These are phyloP conservation scores for Calonectris borealis DNA, from an alignment of 2,113 vertebrate genomes.

Conservation along the genomic window DNA sequence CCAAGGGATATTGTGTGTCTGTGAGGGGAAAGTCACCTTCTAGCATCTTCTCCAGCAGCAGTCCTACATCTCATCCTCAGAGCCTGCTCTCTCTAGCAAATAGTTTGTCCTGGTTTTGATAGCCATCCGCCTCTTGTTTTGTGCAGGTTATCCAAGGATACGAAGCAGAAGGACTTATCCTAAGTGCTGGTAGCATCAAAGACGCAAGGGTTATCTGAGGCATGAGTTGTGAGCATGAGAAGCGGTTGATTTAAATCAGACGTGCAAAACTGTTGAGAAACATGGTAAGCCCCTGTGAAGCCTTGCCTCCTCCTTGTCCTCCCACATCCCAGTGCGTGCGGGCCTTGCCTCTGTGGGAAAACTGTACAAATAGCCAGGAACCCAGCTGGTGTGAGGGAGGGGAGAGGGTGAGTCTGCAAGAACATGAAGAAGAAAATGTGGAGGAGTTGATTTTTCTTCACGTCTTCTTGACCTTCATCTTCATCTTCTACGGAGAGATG, in stretches of 20 bases:
- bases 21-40: not conserved
- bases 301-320: not conserved
- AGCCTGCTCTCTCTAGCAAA: not conserved
- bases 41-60: not conserved
- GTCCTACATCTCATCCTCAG: not conserved
- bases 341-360: not conserved
- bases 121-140: not conserved
- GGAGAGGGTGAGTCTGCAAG: not conserved
- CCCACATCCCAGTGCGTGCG: not conserved
- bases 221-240: not conserved
- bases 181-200: not conserved
- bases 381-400: not conserved
- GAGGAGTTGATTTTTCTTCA: not conserved
- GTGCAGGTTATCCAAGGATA: conserved; percentile 5
- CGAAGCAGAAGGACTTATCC: not conserved
- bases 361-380: not conserved
- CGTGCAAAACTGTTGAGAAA: not conserved
- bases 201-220: not conserved
- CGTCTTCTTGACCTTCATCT: not conserved
- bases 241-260: not conserved
- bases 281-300: not conserved
- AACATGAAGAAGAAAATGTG: not conserved
- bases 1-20: not conserved
- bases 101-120: not conserved
- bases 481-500: not conserved